Evolutionary conservation across 2,888 invertebrate genomes (phyloP).

Genomic region (Phyllotreta striolata): DNA sequence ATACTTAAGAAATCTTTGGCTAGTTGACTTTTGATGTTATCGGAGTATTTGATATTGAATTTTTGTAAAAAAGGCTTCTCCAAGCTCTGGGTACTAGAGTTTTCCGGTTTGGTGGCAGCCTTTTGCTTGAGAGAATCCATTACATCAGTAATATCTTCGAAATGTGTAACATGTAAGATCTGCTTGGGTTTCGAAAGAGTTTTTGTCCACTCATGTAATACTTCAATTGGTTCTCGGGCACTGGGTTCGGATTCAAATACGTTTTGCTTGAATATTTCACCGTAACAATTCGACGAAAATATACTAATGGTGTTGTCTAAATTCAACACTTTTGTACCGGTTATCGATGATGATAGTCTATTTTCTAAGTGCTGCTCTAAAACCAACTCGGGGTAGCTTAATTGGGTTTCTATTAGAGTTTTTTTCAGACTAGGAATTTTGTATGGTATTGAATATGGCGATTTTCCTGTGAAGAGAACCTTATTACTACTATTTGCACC

Average conservation of each 20-base stretch:
- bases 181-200: conserved; percentile 34
- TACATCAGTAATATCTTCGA: conserved; percentile 39
- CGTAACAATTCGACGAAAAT: conserved; percentile 44
- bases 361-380: conserved; percentile 38
- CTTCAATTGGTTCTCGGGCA: conserved; percentile 27
- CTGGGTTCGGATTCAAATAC: conserved; percentile 30
- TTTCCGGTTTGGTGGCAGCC: conserved; percentile 20
- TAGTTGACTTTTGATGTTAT: conserved; percentile 40
- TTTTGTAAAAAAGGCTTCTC: conserved; percentile 37
- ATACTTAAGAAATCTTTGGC: conserved; percentile 46
- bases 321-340: conserved; percentile 46
- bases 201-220: conserved; percentile 42
- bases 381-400: conserved; percentile 39
- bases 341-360: conserved; percentile 40
- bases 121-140: background rate
- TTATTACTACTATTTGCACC: conserved; percentile 38
- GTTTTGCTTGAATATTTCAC: conserved; percentile 48
- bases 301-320: conserved; percentile 38
- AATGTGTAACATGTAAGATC: conserved; percentile 38
- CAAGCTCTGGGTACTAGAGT: conserved; percentile 29
- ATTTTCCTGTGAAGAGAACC: conserved; percentile 46
- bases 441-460: conserved; percentile 45
- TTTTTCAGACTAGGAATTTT: conserved; percentile 43
- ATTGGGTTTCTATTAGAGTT: conserved; percentile 40
- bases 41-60: conserved; percentile 36